phyloP scores from a whole-genome alignment of 2,888 invertebrate genomes.

The Epistrophe grossulariae region DNA sequence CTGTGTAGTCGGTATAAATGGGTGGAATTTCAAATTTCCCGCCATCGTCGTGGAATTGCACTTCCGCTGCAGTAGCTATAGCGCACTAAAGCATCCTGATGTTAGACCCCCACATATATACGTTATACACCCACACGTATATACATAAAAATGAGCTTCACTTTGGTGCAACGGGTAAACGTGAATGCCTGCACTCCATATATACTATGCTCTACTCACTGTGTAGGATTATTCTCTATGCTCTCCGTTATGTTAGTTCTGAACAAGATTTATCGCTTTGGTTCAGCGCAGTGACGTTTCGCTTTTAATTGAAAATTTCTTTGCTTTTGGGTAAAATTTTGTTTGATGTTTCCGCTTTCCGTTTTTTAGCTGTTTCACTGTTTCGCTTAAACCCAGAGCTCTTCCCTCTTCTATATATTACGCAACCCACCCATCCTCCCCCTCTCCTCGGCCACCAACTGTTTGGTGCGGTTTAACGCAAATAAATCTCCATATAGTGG shows the following conservation, averaged over 20 bases:
- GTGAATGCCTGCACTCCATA: slow-evolving; percentile 18
- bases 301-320: slow-evolving; percentile 74
- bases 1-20: slow-evolving; percentile 25
- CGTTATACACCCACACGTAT: slow-evolving; percentile 1
- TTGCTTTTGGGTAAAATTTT: slow-evolving; percentile 58
- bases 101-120: slow-evolving; percentile 17
- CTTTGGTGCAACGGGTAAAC: slow-evolving; percentile 16
- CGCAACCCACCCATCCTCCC: neutral
- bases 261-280: slow-evolving; percentile 70
- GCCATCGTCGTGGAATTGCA: slow-evolving; percentile 45
- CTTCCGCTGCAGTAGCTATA: slow-evolving; percentile 46
- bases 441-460: neutral
- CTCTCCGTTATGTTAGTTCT: slow-evolving; percentile 34
- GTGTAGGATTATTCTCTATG: slow-evolving; percentile 19
- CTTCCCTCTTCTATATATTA: neutral
- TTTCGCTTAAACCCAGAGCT: neutral
- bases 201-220: no score
- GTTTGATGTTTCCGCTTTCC: slow-evolving; percentile 58
- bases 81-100: slow-evolving; percentile 41
- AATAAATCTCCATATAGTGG: slow-evolving; percentile 80
- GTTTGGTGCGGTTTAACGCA: slow-evolving; percentile 76
- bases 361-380: slow-evolving; percentile 32
- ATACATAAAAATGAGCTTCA: slow-evolving; percentile 19
- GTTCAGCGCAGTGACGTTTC: slow-evolving; percentile 64
- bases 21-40: slow-evolving; percentile 60